Conservation (phyloP, 2,888 invertebrate genomes). For the Hypomecis atomaria region DNA sequence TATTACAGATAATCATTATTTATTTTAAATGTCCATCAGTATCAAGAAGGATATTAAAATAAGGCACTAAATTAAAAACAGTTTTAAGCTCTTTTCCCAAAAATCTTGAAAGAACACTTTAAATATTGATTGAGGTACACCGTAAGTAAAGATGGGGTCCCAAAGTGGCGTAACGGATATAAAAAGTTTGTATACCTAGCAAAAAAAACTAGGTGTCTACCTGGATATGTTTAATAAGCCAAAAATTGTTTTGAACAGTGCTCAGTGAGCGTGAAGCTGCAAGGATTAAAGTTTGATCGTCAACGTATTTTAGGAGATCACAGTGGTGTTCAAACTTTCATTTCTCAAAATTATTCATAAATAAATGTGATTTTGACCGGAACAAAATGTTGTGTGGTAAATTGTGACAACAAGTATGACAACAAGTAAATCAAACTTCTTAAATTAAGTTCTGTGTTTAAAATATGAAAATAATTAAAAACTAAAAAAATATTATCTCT, state of each 20-base stretch:
- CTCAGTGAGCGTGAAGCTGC: conserved; percentile 78
- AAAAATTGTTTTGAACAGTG: conserved; percentile 81
- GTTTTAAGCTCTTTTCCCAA: neutral
- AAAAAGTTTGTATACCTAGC: conserved; percentile 14
- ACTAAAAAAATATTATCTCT: no score
- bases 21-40: no score
- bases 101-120: conserved; percentile 35
- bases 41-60: no score
- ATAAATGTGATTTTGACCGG: no score
- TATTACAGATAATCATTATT: no score
- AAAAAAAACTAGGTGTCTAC: conserved; percentile 57
- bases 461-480: no score
- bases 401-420: no score
- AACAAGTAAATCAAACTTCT: no score
- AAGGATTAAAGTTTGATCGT: conserved; percentile 70
- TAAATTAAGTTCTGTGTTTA: no score
- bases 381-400: no score
- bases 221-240: conserved; percentile 77
- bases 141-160: conserved; percentile 44
- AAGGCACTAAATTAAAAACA: neutral
- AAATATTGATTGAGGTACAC: conserved; percentile 67
- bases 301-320: conserved; percentile 58
- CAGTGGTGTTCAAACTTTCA: conserved; percentile 61
- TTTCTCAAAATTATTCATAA: neutral
- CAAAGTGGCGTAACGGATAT: conserved; percentile 48